phyloP scores from a whole-genome alignment of 2,113 vertebrate genomes.

The Lycaon pictus region DNA sequence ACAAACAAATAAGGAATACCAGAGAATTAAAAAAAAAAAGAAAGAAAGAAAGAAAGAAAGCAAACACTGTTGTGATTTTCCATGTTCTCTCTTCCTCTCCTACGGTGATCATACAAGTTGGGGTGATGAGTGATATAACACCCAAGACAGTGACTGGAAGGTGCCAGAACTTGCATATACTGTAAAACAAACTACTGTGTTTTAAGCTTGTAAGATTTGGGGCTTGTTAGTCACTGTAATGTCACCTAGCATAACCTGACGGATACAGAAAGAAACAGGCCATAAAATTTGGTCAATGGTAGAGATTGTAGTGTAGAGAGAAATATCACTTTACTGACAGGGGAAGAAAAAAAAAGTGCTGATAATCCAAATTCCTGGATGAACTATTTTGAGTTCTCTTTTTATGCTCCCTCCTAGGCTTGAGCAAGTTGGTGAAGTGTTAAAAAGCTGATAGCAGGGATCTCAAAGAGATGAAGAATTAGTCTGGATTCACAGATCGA shows the following conservation, averaged over 20 bases:
- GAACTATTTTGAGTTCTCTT: conserved; percentile 41
- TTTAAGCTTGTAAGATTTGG: conserved; percentile 22
- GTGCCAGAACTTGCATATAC: not conserved
- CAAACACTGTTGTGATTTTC: not conserved
- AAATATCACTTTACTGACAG: not conserved
- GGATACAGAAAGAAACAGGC: not conserved
- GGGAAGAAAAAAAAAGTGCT: not conserved
- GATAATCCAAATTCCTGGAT: not conserved
- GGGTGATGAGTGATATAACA: not conserved
- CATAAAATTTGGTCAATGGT: not conserved
- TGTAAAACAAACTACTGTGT: not conserved
- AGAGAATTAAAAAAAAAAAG: not conserved
- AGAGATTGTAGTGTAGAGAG: not conserved
- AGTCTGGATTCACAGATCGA: conserved; percentile 48
- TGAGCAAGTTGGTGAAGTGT: conserved; percentile 14
- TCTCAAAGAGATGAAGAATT: conserved; percentile 51
- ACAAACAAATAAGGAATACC: not conserved
- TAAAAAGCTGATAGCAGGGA: conserved; percentile 23
- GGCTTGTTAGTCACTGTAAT: not conserved
- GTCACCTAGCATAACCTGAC: not conserved
- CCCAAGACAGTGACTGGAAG: not conserved
- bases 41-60: not conserved
- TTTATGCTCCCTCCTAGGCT: not conserved
- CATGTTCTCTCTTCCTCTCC: not conserved
- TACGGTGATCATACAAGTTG: too few species aligned